Evolutionary conservation across 2,113 vertebrate genomes (phyloP).

Genomic region (Paradoxurus hermaphroditus): DNA sequence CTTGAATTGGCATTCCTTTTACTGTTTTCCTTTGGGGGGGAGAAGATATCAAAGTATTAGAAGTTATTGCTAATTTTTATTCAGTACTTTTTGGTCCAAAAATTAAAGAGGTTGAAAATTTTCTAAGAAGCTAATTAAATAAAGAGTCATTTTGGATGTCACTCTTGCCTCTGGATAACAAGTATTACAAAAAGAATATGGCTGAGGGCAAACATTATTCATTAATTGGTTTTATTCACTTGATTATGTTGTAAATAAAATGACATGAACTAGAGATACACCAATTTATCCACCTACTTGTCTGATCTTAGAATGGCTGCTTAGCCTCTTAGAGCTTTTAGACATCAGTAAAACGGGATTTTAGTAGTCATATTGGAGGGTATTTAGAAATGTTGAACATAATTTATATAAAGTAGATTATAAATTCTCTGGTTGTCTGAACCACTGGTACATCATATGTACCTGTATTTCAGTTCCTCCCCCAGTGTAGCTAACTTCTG

Average conservation of each 20-base stretch:
- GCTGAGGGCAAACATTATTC: neutral
- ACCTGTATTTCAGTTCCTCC: neutral
- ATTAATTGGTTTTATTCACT: neutral
- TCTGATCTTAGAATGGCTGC: neutral
- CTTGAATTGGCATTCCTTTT: neutral
- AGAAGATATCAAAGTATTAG: neutral
- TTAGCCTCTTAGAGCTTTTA: neutral
- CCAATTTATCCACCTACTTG: neutral
- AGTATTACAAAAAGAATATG: neutral
- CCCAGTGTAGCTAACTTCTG: neutral
- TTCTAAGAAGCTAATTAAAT: neutral
- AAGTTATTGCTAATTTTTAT: neutral
- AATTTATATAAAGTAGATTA: neutral
- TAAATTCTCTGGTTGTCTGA: neutral
- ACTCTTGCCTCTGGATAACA: neutral
- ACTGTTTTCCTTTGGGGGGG: neutral
- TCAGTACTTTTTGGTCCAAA: neutral
- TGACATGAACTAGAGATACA: neutral
- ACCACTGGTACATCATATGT: neutral
- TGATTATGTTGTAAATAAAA: neutral
- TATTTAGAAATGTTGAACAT: neutral
- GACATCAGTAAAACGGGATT: neutral
- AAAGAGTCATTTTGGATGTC: neutral
- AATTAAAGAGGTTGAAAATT: neutral
- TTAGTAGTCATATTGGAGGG: neutral